These are phyloP conservation scores for Machaerirhynchus nigripectus DNA, from an alignment of 2,113 vertebrate genomes.

Conservation along the genomic window DNA sequence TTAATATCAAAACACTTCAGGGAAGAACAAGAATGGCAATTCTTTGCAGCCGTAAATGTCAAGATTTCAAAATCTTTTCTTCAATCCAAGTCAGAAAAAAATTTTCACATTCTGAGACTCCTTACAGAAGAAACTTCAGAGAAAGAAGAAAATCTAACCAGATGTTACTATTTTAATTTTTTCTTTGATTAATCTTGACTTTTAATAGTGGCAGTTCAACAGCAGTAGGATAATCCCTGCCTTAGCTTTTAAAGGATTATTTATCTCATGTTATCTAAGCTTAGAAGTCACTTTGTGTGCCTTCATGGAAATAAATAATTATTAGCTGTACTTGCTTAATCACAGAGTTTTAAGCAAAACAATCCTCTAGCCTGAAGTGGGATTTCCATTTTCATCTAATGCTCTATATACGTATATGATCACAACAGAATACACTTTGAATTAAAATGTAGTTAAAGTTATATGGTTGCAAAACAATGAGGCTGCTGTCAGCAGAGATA, in stretches of 20 bases:
- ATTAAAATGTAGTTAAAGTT: conserved; percentile 16
- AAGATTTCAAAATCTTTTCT: neutral
- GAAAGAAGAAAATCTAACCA: neutral
- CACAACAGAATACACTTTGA: neutral
- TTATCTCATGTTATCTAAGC: neutral
- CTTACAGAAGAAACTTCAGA: neutral
- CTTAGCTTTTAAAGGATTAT: conserved; percentile 17
- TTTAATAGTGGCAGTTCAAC: neutral
- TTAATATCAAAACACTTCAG: neutral
- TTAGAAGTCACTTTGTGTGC: neutral
- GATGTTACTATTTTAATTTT: neutral
- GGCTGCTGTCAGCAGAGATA: neutral
- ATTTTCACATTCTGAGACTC: neutral
- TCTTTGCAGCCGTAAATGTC: neutral
- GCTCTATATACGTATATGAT: neutral
- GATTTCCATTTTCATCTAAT: neutral
- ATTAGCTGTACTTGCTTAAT: neutral
- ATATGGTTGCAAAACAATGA: neutral
- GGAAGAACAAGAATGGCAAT: neutral
- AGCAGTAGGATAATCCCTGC: neutral
- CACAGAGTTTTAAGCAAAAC: conserved; percentile 8
- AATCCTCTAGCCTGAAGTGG: neutral
- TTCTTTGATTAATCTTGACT: neutral
- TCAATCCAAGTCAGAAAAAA: neutral
- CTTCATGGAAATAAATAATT: conserved; percentile 25